phyloP scores from a whole-genome alignment of 2,113 vertebrate genomes.

The Eublepharis macularius region DNA sequence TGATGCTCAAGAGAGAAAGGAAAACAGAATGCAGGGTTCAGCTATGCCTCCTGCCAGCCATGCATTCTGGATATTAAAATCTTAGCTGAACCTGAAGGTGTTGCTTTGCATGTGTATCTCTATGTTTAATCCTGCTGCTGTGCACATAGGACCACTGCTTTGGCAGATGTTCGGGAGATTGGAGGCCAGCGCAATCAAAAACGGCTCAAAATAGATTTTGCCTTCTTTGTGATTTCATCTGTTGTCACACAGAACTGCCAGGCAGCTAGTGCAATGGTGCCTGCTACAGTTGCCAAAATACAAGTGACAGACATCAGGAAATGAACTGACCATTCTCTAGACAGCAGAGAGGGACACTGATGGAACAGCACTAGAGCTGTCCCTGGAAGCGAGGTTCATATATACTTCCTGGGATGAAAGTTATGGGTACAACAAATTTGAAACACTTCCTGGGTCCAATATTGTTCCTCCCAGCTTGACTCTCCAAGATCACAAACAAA shows the following conservation, averaged over 20 bases:
- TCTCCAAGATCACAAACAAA: too few species aligned
- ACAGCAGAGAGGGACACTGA: neutral
- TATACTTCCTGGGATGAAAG: slow-evolving; percentile 1
- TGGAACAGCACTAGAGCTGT: slow-evolving; percentile 15
- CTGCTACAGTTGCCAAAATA: neutral
- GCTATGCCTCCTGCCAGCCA: slow-evolving; percentile 7
- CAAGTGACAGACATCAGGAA: neutral
- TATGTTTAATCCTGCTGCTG: neutral
- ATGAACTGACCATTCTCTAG: slow-evolving; percentile 16
- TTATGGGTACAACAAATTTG: neutral
- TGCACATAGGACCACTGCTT: slow-evolving; percentile 2
- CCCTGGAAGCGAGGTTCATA: neutral
- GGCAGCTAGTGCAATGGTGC: neutral
- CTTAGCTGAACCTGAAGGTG: neutral
- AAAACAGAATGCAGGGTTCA: slow-evolving; percentile 20
- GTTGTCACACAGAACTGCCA: neutral
- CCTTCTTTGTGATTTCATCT: slow-evolving; percentile 12
- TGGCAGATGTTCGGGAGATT: neutral
- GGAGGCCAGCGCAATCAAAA: slow-evolving; percentile 21
- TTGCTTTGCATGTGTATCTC: neutral
- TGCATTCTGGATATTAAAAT: slow-evolving; percentile 18
- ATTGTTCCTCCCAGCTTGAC: neutral
- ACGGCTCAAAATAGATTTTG: slow-evolving; percentile 10
- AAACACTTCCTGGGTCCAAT: neutral
- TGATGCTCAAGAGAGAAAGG: neutral